Base-by-base conservation (phyloP, 2,113 vertebrate genomes). In the Indicator indicator region DNA sequence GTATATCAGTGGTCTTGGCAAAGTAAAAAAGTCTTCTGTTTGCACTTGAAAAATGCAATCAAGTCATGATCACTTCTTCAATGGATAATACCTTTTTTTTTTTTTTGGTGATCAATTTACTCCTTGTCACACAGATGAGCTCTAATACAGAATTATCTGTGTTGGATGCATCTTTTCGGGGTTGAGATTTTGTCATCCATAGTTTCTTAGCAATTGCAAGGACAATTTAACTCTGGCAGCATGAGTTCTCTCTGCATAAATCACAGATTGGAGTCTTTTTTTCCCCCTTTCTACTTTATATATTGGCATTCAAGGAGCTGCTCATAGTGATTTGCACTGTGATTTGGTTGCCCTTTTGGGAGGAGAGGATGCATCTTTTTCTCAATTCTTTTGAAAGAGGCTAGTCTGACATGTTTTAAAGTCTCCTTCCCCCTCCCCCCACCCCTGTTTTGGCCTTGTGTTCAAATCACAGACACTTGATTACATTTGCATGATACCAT, bases 171-270 rank as follows among this genome's bases (percentile, higher is more conserved):
- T 71, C 86, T 88, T 94, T 90, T 88, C 62, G 30, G 76, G 88
- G 80, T 68, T 93, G 83, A 78, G 80, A 54, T 72, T 95, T 83
- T 94, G 60, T 81, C 83, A 78, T 90, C 38, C 42, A 12, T 60
- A 58, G 92, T 88, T 88, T 93, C 89, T 92, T 36, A 90, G 95
- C 79, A 93, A 95, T 94, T 93, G 85, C 86, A 92, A 94, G 94
- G 90, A 67, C 86, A 88, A 93, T 96, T 96, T 95, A 88, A 93
- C 72, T 94, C 73, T 88, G 73, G 83, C 90, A 94, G 92, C 70
- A 20, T 78, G 76, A 86, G 62, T 44, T 90, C 38, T 83, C 36
- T 89, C 85, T 60, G 62, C 83, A 77, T 88, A 96, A 86, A 94
- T 93, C 83, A 72, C 62, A 48, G 56, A 74, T n/a, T 56, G 8